phyloP scores from a whole-genome alignment of 2,113 vertebrate species.

The Gymnocephalus cernua region DNA sequence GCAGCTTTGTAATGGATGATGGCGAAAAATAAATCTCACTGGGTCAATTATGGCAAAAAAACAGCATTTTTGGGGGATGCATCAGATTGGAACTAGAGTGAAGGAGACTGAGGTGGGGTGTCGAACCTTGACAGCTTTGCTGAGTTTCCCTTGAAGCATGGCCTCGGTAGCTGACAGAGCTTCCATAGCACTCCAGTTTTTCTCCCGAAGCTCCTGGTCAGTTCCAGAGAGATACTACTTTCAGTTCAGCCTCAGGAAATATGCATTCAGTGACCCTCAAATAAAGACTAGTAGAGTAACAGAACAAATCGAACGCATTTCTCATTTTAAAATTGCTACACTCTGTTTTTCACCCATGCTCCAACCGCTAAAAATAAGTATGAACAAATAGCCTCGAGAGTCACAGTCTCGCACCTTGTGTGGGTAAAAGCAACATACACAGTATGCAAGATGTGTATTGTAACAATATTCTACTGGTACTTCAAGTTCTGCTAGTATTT shows the following conservation, averaged over 20 bases:
- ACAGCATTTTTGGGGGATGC: slow-evolving; percentile 75
- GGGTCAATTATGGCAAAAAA: slow-evolving; percentile 72
- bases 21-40: slow-evolving; percentile 64
- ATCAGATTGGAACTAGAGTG: slow-evolving; percentile 90
- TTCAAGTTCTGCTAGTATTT: background rate
- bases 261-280: slow-evolving; percentile 67
- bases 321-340: slow-evolving; percentile 38
- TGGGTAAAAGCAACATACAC: slow-evolving; percentile 47
- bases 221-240: slow-evolving; percentile 97
- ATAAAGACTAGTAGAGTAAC: slow-evolving; percentile 51
- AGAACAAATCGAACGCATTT: slow-evolving; percentile 45
- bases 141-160: slow-evolving; percentile 99
- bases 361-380: slow-evolving; percentile 35
- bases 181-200: slow-evolving; percentile 99
- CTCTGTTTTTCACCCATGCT: slow-evolving; percentile 50
- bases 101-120: slow-evolving; percentile 87
- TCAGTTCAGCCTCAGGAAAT: slow-evolving; percentile 91
- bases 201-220: slow-evolving; percentile 99
- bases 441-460: slow-evolving; percentile 11
- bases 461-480: background rate
- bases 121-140: slow-evolving; percentile 99
- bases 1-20: slow-evolving; percentile 77
- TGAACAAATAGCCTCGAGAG: slow-evolving; percentile 20
- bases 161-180: slow-evolving; percentile 99
- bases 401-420: slow-evolving; percentile 23